phyloP scores from a whole-genome alignment of 2,888 invertebrate genomes.

The Nemapogon koenigi region DNA sequence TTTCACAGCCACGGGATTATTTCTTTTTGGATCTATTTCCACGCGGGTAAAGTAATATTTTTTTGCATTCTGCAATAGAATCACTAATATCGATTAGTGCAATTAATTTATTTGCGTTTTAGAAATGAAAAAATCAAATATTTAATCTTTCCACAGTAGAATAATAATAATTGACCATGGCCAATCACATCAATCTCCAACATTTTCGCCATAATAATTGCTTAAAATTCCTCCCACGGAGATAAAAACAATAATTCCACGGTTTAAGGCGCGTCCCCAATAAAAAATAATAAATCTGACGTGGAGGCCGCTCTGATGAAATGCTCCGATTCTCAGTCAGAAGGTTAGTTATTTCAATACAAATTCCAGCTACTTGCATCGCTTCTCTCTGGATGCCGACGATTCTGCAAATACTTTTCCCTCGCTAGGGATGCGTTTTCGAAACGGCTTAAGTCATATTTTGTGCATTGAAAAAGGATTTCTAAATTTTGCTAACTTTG shows the following conservation, averaged over 20 bases:
- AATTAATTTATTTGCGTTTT: too few species aligned
- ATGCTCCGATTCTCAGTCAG: conserved; percentile 56
- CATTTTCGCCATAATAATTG: conserved; percentile 33
- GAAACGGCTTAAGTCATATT: conserved; percentile 20
- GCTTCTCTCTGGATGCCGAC: conserved; percentile 52
- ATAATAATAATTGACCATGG: background rate
- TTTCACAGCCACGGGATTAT: too few species aligned
- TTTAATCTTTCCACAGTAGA: too few species aligned
- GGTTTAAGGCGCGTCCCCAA: conserved; percentile 44
- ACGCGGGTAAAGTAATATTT: too few species aligned
- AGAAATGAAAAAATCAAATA: too few species aligned
- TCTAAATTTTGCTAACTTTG: conserved; percentile 7
- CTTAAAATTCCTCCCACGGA: conserved; percentile 54
- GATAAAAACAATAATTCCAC: conserved; percentile 64
- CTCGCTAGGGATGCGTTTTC: conserved; percentile 32
- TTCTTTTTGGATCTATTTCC: too few species aligned
- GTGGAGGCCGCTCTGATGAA: conserved; percentile 44
- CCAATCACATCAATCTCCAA: conserved; percentile 1
- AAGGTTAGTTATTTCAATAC: conserved; percentile 57
- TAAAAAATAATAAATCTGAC: conserved; percentile 61
- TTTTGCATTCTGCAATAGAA: too few species aligned
- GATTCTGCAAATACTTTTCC: conserved; percentile 60
- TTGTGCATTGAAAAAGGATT: background rate
- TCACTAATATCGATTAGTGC: too few species aligned
- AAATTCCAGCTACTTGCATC: conserved; percentile 60